Conservation (phyloP, 2,113 vertebrate species). For the Notothenia coriiceps region DNA sequence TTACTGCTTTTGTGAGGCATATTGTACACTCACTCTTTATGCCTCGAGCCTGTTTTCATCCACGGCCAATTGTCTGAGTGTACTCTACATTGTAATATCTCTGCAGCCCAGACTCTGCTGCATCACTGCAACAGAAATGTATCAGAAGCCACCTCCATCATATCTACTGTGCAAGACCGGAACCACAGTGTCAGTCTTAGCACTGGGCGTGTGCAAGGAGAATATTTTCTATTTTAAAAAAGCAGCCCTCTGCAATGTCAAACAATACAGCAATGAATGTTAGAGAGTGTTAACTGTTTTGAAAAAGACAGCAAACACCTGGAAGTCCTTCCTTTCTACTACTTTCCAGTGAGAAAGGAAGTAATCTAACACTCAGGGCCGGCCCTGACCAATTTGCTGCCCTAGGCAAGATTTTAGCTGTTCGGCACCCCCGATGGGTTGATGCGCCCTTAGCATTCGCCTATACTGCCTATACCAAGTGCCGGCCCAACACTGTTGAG, state of each 20-base stretch:
- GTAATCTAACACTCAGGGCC: constrained; percentile 32
- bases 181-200: constrained; percentile 43
- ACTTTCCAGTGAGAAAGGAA: constrained; percentile 56
- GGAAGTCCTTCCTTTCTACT: constrained; percentile 15
- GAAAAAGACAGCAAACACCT: constrained; percentile 36
- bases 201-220: constrained; percentile 36
- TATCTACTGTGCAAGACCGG: constrained; percentile 19
- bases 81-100: constrained; percentile 55
- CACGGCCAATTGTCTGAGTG: constrained; percentile 59
- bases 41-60: constrained; percentile 55
- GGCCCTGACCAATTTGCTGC: too few relatives aligned
- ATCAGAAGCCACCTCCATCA: constrained; percentile 43
- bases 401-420: too few relatives aligned
- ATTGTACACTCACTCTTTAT: constrained; percentile 51
- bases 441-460: too few relatives aligned
- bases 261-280: constrained; percentile 39
- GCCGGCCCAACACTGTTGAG: constrained; percentile 27
- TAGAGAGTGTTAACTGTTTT: constrained; percentile 11
- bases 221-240: constrained; percentile 64
- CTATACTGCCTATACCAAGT: too few relatives aligned
- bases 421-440: too few relatives aligned
- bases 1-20: constrained; percentile 46
- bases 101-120: constrained; percentile 42
- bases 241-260: constrained; percentile 70
- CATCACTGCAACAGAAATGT: constrained; percentile 47